Evolutionary conservation across 2,113 vertebrate species (phyloP), one percentile per base, ranked within the genome.

Genomic region (Potamarius usumacintae): DNA sequence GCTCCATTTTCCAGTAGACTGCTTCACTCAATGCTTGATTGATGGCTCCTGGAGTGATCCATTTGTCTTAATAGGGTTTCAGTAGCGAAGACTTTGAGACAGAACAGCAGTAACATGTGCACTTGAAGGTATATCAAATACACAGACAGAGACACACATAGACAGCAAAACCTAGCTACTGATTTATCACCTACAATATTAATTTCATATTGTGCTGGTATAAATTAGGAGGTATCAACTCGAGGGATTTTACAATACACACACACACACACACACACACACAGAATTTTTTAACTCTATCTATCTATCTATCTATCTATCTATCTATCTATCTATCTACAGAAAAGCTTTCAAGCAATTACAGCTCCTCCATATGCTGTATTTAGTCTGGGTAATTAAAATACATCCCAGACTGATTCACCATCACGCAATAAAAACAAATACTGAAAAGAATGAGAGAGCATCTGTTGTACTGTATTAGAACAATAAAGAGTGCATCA

Each of bases 61-160:
- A 83, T 90, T 90, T 88, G 87, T 90, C 89, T 90, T 90, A 80
- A 90, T 88, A 60, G 84, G 52, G 86, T 86, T 90, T 90, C 84
- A 60, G 82, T 83, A 77, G 74, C 25, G 87, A 84, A 72, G 78
- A 85, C 10, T 80, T n/a, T 48, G 57, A 84, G 83, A 58, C 82
- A 84, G 79, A 90, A 84, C 85, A 20, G 78, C 85, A 48, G 69
- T 69, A 76, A 79, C 88, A 87, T 86, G 76, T 83, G 74, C 25
- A 82, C 85, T 30, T 55, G 52, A 27, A 87, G 7, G 71, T 76
- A 48, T 22, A 30, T 76, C 57, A 74, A 63, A 71, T 48, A 20
- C 30, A 25, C 10, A n/a, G 18, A 86, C 62, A 42, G 8, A 52
- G 42, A 52, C 25, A 50, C 57, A 53, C 72, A 22, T 10, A 58